These are phyloP conservation scores for Clarias magur DNA, from an alignment of 2,113 vertebrate genomes.

Conservation along the genomic window DNA sequence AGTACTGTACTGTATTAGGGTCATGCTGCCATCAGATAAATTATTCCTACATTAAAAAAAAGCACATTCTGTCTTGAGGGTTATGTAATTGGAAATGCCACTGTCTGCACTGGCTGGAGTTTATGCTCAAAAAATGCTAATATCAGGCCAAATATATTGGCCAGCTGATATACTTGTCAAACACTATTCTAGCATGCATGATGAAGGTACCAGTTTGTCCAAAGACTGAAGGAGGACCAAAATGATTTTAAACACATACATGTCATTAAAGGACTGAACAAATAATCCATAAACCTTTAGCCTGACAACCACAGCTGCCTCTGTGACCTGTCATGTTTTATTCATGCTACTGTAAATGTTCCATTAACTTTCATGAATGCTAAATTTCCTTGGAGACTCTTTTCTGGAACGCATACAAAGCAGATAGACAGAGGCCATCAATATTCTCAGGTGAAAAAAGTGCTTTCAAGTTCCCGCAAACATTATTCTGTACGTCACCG, in stretches of 20 bases:
- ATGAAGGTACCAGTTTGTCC: not conserved
- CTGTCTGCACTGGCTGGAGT: not conserved
- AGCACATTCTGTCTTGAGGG: not conserved
- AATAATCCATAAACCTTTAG: not conserved
- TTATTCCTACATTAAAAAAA: not conserved
- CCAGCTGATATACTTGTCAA: not conserved
- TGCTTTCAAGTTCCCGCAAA: conserved; percentile 9
- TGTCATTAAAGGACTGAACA: not conserved
- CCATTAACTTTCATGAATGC: conserved; percentile 22
- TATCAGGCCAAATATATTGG: not conserved
- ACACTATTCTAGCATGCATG: not conserved
- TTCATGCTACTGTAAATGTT: conserved; percentile 34
- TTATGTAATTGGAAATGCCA: not conserved
- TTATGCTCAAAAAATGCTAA: not conserved
- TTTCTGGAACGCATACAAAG: conserved; percentile 12
- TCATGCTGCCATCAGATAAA: not conserved
- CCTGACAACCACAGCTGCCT: not conserved
- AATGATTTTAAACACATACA: conserved; percentile 1
- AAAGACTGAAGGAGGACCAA: not conserved
- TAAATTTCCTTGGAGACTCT: not conserved
- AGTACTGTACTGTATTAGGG: not conserved
- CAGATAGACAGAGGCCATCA: not conserved
- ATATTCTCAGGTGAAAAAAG: not conserved
- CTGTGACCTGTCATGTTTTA: conserved; percentile 39
- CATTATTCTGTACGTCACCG: conserved; percentile 7